Evolutionary conservation across 2,888 invertebrate species (phyloP), one percentile per base, ranked within the genome.

Genomic region (Sinotaia quadrata): DNA sequence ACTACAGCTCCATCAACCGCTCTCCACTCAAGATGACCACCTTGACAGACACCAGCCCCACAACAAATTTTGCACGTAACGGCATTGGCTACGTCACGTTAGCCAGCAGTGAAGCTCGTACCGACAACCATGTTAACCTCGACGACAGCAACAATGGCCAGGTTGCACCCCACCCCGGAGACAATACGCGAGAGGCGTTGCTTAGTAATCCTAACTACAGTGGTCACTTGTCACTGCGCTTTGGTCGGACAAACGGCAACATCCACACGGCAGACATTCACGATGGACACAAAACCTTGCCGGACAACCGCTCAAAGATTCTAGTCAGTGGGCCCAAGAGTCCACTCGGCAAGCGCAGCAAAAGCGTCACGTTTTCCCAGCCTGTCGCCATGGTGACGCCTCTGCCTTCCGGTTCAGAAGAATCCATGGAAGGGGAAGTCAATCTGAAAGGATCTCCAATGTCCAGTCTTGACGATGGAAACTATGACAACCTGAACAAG

Each of bases 311-410:
- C n/a, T 61, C 65, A 24, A 60, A 67, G 27, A 68, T 69, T 8
- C 68, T 71, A 34, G 67, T 70, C 61, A 69, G 61, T 51, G 71
- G 68, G 18, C 72, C 73, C 8, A 72, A 72, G 37, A 71, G 68
- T 12, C 75, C 76, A 33, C 65, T 72, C 12, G 72, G 71, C 24
- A 75, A 76, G 41, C 71, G 70, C 66, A 73, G 75, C 60, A 84
- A 84, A 75, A 82, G 80, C 24, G 84, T 82, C 24, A 84, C 81
- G 58, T 84, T 84, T 74, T 82, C 81, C 27, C 75, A 77, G 61
- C 84, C 82, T 4, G 81, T 83, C 56, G 82, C 82, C 61, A 81
- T 82, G 81, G 82, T 84, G 31, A 83, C 82, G 24, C 84, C 84
- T 33, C 66, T 83, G 63, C 81, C 80, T n/a, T 81, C 81, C 2